A percentile compares a stretch with the other conserved stretches of the same genome.
phyloP scores from a whole-genome alignment of 2,113 vertebrate genomes.

The Eulemur rufifrons region DNA sequence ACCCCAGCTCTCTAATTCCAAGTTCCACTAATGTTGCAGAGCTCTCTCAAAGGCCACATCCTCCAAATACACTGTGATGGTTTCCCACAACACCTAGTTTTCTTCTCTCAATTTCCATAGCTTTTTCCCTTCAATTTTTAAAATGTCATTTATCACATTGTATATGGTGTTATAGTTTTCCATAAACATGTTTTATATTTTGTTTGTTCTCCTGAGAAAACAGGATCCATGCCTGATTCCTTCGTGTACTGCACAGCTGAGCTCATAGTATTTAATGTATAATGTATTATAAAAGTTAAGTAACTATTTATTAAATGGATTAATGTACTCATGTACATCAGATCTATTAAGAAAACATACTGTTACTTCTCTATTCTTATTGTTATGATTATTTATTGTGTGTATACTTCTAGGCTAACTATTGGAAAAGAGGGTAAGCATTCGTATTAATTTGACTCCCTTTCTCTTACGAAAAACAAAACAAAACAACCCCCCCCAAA shows the following conservation, averaged over 20 bases:
- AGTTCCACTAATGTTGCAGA: neutral
- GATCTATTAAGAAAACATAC: slow-evolving; percentile 4
- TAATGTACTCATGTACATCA: neutral
- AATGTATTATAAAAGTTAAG: neutral
- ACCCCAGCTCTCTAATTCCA: neutral
- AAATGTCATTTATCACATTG: neutral
- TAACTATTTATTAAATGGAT: neutral
- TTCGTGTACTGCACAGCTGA: neutral
- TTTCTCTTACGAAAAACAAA: neutral
- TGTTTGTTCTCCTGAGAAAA: neutral
- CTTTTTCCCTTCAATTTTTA: neutral
- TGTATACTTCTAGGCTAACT: neutral
- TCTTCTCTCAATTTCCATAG: neutral
- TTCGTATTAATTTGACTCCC: neutral
- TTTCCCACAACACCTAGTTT: neutral
- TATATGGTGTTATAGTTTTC: neutral
- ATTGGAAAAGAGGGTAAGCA: neutral
- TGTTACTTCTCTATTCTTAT: neutral
- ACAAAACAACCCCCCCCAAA: neutral
- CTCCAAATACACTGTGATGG: neutral
- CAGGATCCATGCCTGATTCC: neutral
- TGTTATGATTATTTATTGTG: neutral
- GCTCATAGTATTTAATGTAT: neutral
- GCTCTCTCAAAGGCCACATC: neutral
- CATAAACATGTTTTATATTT: neutral